phyloP scores from a whole-genome alignment of 2,797 vertebrate species.

The Sparus aurata region DNA sequence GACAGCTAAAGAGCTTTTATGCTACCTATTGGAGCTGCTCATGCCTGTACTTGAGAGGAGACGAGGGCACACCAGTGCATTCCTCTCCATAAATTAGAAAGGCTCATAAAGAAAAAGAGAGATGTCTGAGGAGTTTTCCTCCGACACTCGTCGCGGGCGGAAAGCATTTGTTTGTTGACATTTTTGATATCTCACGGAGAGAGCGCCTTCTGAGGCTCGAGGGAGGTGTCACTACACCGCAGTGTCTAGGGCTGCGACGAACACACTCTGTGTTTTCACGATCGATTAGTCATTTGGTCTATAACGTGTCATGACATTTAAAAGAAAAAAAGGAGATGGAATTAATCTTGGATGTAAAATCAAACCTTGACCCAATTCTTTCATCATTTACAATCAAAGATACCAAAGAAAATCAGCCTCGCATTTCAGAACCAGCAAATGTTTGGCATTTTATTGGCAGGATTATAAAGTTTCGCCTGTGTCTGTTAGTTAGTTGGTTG shows the following conservation, averaged over 20 bases:
- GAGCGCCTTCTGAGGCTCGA: constrained; percentile 3
- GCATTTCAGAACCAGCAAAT: no score
- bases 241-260: no score
- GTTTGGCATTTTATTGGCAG: no score
- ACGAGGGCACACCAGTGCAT: constrained; percentile 76
- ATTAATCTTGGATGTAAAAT: no score
- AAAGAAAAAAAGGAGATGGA: no score
- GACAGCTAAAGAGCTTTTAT: constrained; percentile 85
- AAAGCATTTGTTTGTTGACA: constrained; percentile 60
- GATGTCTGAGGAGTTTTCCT: constrained; percentile 48
- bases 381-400: no score
- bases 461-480: no score
- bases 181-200: constrained; percentile 25
- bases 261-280: no score
- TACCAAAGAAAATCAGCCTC: no score
- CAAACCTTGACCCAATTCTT: no score
- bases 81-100: constrained; percentile 82
- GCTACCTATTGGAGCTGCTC: constrained; percentile 80
- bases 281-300: no score
- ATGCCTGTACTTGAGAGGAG: constrained; percentile 75
- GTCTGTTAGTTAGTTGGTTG: background rate
- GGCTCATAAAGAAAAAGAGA: constrained; percentile 67
- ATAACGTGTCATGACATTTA: no score
- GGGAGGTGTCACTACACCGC: background rate
- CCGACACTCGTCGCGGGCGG: constrained; percentile 37